A percentile compares a stretch with the other conserved stretches of the same genome.
Evolutionary conservation across 2,113 vertebrate species (phyloP).

Genomic region (Poeciliopsis turrubarensis): DNA sequence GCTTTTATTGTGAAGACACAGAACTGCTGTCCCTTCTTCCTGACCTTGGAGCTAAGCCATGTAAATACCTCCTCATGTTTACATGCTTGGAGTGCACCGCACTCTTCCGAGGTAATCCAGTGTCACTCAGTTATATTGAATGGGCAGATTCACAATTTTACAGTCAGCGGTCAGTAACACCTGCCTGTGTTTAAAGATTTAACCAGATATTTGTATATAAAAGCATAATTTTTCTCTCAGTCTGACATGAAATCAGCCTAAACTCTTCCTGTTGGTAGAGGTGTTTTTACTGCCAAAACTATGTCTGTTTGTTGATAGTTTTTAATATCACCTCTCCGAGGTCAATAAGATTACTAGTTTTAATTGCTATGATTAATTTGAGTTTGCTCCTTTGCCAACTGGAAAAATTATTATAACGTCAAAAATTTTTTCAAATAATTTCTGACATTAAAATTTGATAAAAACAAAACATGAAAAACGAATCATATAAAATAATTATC

Average conservation of each 20-base stretch:
- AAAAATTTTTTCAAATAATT: too few relatives aligned
- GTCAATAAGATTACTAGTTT: too few relatives aligned
- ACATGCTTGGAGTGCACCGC: background rate
- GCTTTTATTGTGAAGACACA: slow-evolving; percentile 4
- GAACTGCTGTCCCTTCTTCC: background rate
- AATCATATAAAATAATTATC: background rate
- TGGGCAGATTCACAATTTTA: slow-evolving; percentile 1
- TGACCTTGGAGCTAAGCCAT: slow-evolving; percentile 45
- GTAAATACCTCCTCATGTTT: slow-evolving; percentile 31
- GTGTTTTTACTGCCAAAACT: too few relatives aligned
- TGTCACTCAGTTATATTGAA: slow-evolving; percentile 11
- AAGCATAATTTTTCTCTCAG: too few relatives aligned
- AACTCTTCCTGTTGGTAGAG: too few relatives aligned
- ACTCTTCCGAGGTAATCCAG: slow-evolving; percentile 43
- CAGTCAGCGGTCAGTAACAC: background rate
- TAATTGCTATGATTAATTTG: too few relatives aligned
- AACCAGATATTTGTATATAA: background rate
- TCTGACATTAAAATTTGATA: background rate
- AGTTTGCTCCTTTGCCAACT: too few relatives aligned
- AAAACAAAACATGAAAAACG: background rate
- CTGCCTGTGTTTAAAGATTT: background rate
- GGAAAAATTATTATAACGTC: too few relatives aligned
- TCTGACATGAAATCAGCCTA: too few relatives aligned
- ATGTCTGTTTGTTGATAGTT: background rate
- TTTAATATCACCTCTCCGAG: too few relatives aligned